Conservation (phyloP, 2,797 vertebrate species). For the Acanthurus lineatus region DNA sequence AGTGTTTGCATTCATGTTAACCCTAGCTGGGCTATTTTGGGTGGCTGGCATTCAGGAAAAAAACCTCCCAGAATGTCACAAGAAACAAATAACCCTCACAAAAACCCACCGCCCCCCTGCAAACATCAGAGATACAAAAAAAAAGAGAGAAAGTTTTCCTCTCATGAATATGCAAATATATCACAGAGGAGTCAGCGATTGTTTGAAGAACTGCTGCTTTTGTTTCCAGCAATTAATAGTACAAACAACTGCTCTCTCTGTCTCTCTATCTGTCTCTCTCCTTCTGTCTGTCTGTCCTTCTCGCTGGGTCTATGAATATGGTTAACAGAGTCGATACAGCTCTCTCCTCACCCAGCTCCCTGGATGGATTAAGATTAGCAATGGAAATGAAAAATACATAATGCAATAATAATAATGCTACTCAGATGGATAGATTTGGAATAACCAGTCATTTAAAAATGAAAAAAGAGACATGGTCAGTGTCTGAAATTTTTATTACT, state of each 20-base stretch:
- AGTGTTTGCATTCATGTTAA: slow-evolving; percentile 30
- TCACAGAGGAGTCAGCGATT: slow-evolving; percentile 76
- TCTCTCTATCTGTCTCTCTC: background rate
- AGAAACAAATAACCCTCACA: slow-evolving; percentile 78
- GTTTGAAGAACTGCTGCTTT: slow-evolving; percentile 85
- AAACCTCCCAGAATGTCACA: slow-evolving; percentile 72
- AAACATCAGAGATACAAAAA: slow-evolving; percentile 51
- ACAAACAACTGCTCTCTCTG: slow-evolving; percentile 80
- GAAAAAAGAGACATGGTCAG: slow-evolving; percentile 30
- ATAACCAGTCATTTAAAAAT: slow-evolving; percentile 38
- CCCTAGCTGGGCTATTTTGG: slow-evolving; percentile 55
- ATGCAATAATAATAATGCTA: slow-evolving; percentile 60
- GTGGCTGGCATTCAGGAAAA: slow-evolving; percentile 57
- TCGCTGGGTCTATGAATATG: slow-evolving; percentile 64
- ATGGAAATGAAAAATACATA: slow-evolving; percentile 71
- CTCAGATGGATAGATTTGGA: slow-evolving; percentile 51
- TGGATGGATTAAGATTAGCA: slow-evolving; percentile 66
- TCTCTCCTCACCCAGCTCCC: slow-evolving; percentile 55
- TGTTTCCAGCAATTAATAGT: slow-evolving; percentile 86
- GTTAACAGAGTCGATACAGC: slow-evolving; percentile 59
- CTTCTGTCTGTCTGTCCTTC: slow-evolving; percentile 1
- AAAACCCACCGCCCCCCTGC: slow-evolving; percentile 24
- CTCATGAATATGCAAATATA: slow-evolving; percentile 85
- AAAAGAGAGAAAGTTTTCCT: slow-evolving; percentile 51
- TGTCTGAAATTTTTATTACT: slow-evolving; percentile 44